A percentile compares a stretch with the other conserved stretches of the same genome.
phyloP scores from a whole-genome alignment of 2,113 vertebrate genomes.

The Passerina amoena region DNA sequence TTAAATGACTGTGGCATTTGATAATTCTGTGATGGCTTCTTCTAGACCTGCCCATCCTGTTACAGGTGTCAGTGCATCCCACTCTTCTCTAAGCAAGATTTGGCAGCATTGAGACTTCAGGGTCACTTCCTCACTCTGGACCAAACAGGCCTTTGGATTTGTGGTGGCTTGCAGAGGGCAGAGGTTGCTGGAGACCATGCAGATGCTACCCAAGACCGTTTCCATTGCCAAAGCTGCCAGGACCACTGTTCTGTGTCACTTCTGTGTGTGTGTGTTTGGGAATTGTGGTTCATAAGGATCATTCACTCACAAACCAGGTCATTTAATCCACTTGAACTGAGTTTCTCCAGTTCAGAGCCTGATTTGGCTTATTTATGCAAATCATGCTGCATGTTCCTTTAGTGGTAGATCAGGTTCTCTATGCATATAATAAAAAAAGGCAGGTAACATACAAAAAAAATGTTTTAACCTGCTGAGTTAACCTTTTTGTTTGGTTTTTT shows the following conservation, averaged over 20 bases:
- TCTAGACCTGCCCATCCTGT: conserved; percentile 26
- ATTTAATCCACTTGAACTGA: conserved; percentile 6
- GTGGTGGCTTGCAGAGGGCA: neutral
- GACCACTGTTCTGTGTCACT: neutral
- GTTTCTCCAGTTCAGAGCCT: conserved; percentile 25
- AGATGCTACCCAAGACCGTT: neutral
- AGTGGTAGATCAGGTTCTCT: conserved; percentile 68
- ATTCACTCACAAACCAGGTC: neutral
- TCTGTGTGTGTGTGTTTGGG: neutral
- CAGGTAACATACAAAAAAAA: conserved; percentile 47
- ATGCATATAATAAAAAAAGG: conserved; percentile 66
- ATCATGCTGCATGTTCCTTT: conserved; percentile 64
- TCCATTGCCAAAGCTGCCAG: conserved; percentile 18
- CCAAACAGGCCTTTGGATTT: conserved; percentile 62
- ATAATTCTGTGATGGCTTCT: conserved; percentile 52
- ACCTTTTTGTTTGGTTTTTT: neutral
- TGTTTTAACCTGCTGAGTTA: conserved; percentile 51
- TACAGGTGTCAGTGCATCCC: conserved; percentile 9
- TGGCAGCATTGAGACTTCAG: conserved; percentile 28
- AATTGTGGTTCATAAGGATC: neutral
- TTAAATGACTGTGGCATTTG: conserved; percentile 50
- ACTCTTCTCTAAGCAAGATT: conserved; percentile 7
- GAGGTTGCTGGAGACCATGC: neutral
- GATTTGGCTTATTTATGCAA: conserved; percentile 40
- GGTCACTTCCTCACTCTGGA: conserved; percentile 40